Evolutionary conservation across 1,140 invertebrate genomes (phyloP).

Genomic region (Aphelinus atriplicis): DNA sequence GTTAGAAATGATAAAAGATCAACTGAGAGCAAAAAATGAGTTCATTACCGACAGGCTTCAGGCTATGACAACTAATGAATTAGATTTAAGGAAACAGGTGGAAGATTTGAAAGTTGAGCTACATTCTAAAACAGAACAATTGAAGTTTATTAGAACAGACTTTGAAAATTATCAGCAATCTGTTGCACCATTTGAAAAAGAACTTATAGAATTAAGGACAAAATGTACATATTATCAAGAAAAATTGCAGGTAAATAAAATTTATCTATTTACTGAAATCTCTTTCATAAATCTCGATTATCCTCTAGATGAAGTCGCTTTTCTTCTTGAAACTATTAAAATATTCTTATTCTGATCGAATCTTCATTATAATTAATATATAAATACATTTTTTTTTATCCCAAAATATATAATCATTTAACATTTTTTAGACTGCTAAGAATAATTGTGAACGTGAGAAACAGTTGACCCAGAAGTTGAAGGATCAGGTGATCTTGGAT

Average conservation of each 20-base stretch:
- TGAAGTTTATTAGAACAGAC: conserved; percentile 54
- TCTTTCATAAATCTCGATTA: neutral
- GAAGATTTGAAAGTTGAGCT: conserved; percentile 59
- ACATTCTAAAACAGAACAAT: conserved; percentile 59
- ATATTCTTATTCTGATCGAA: neutral
- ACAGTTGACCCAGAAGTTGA: conserved; percentile 71
- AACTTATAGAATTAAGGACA: conserved; percentile 54
- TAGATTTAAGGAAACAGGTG: conserved; percentile 56
- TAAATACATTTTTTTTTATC: neutral
- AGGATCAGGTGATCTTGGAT: conserved; percentile 75
- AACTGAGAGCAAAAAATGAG: conserved; percentile 59
- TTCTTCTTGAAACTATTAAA: neutral
- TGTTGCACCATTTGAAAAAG: conserved; percentile 59
- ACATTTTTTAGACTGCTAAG: conserved; percentile 47
- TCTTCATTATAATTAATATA: neutral
- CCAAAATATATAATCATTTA: neutral
- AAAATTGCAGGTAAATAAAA: conserved; percentile 58
- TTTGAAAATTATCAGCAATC: conserved; percentile 57
- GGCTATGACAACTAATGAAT: conserved; percentile 55
- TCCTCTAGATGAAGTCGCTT: neutral
- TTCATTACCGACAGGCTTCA: conserved; percentile 60
- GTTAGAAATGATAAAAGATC: conserved; percentile 62
- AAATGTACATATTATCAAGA: conserved; percentile 58
- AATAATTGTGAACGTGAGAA: conserved; percentile 67
- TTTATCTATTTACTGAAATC: neutral